Base-by-base conservation (phyloP, 1,140 invertebrate genomes). In the Kradibia gibbosae region DNA sequence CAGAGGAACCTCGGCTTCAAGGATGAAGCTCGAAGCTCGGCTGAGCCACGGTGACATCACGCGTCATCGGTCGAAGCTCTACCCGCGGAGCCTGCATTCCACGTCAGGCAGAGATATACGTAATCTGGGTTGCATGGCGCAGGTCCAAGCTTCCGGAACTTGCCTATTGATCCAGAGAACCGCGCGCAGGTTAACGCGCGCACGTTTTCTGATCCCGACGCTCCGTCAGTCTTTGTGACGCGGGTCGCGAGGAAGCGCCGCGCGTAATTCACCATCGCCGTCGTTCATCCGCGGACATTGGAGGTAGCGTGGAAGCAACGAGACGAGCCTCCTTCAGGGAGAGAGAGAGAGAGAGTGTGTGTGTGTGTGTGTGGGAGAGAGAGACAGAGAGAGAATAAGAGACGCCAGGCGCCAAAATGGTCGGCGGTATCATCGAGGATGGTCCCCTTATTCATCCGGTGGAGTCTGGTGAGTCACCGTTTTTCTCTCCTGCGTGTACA, bases 371-470 rank as follows among this genome's bases (percentile, higher is more conserved):
- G n/a, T 1, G 53, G 5, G 36, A n/a, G n/a, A n/a, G n/a, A n/a
- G 48, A 22, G 5, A 20, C 11, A 67, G 75, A 17, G 75, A 42
- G 73, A 53, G 76, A 31, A 70, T 70, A 45, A 28, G 74, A 36
- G 34, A 20, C 53, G 39, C 57, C 53, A 39, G 7, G 48, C 13
- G 28, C 73, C 62, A 88, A 85, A 82, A 90, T 89, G 88, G 87
- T 88, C 84, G 84, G 75, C 48, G 86, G 85, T 78, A 83, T 86
- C 65, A 83, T 86, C 45, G 89, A 89, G 78, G 89, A 89, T 83
- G 89, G 89, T 81, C 88, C 89, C 36, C 84, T 90, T 60, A 89
- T 90, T 82, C 85, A 82, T 78, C 89, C 89, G 57, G 85, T 91
- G 71, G 87, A 89, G 76, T 77, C 88, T 67, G 88, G 90, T 91